Evolutionary conservation across 2,113 vertebrate genomes (phyloP), one percentile per base, ranked within the genome.

Genomic region (Strix aluco): DNA sequence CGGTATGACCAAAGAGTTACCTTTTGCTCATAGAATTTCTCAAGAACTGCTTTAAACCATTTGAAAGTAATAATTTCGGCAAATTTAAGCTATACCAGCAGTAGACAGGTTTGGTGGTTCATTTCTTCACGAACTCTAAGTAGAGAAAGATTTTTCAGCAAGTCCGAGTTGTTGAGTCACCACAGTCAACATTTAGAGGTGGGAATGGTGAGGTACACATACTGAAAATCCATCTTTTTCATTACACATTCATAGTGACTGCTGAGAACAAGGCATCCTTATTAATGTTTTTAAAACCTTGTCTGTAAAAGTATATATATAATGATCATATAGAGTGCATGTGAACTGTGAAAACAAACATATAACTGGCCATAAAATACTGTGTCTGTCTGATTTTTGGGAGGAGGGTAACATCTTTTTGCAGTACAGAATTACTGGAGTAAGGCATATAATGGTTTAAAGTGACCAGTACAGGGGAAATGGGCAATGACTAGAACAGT

Each of bases 401-500:
- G 38, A 86, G 13, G n/a, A 74, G 30, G 15, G 15, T 3, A 44
- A n/a, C 30, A 42, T 8, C n/a, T 38, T 54, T 21, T 3, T 69
- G 38, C 54, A 58, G 44, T 23, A 58, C 8, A 22, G 20, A 63
- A 17, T 38, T 47, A n/a, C 17, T 44, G 30, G 10, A 73, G 8
- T 30, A 42, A 91, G 32, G 30, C 27, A 21, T 13, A 12, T 4
- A 54, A 40, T 11, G 26, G 19, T 42, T 59, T 85, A 34, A 58
- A 34, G 23, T 15, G 17, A 42, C 19, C 15, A 23, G 44, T 7
- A 52, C 5, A 29, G 49, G 71, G 15, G 74, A 70, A 62, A 59
- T 0, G 18, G 44, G 55, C 49, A 62, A 16, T 8, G 34, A 22
- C 49, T 54, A 0, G 5, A 49, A 3, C 40, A 55, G 20, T 20